Conservation (phyloP, 2,888 invertebrate genomes). For the Morinoia aosen region DNA sequence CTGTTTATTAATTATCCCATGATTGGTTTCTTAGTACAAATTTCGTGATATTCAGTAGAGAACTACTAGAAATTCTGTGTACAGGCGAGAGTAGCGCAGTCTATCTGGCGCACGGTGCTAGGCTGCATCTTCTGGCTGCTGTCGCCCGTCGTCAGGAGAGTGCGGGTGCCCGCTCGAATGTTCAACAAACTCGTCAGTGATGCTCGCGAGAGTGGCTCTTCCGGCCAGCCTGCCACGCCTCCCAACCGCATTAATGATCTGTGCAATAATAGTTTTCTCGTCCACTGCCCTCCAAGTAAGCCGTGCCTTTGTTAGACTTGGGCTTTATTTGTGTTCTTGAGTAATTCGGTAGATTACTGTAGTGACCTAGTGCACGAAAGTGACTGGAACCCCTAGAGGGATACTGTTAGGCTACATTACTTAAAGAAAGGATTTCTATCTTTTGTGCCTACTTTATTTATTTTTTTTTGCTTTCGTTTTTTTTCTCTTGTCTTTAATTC, state of each 20-base stretch:
- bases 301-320: neutral
- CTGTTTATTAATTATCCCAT: neutral
- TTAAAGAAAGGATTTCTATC: no score
- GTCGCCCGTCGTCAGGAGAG: neutral
- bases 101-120: neutral
- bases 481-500: no score
- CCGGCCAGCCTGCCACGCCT: constrained; percentile 23
- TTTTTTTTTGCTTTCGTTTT: no score
- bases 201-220: neutral
- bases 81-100: neutral
- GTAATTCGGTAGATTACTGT: no score
- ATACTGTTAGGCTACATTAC: no score
- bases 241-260: neutral
- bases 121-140: neutral
- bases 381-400: no score
- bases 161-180: neutral
- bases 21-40: neutral
- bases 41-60: neutral
- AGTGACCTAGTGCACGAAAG: no score
- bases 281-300: neutral
- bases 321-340: no score
- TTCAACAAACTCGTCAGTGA: neutral
- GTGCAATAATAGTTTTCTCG: neutral
- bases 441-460: no score
- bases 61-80: neutral